These are phyloP conservation scores for Typhlichthys subterraneus DNA, from an alignment of 2,797 vertebrate species.

Conservation along the genomic window DNA sequence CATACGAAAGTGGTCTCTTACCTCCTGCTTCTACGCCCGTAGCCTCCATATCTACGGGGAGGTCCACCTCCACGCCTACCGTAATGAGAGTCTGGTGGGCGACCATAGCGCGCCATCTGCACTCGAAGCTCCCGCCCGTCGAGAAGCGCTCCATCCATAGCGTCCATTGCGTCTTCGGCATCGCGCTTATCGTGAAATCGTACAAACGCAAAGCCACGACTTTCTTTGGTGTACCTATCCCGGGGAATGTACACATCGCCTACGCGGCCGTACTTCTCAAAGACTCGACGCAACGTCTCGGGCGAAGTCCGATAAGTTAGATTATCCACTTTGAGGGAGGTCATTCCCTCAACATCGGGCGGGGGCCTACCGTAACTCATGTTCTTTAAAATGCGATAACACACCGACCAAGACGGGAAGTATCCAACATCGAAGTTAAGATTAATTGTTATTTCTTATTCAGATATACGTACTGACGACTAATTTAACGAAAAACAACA, in stretches of 20 bases:
- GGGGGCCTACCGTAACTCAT: conserved; percentile 97
- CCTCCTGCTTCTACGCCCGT: conserved; percentile 56
- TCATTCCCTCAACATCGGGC: conserved; percentile 96
- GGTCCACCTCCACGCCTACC: conserved; percentile 83
- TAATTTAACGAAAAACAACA: too few species aligned
- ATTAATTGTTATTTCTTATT: fast-evolving
- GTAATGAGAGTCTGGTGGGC: conserved; percentile 91
- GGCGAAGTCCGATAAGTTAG: conserved; percentile 96
- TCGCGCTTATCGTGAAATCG: conserved; percentile 95
- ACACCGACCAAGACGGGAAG: background rate
- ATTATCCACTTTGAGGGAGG: conserved; percentile 96
- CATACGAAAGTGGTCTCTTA: conserved; percentile 4
- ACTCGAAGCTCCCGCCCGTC: conserved; percentile 93
- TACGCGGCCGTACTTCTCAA: conserved; percentile 94
- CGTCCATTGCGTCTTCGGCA: conserved; percentile 96
- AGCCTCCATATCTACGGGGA: conserved; percentile 78
- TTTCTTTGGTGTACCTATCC: conserved; percentile 94
- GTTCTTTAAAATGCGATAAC: conserved; percentile 18
- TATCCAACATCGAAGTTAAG: fast-evolving
- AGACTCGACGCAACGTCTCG: conserved; percentile 91
- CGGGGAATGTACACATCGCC: conserved; percentile 96
- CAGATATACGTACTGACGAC: too few species aligned
- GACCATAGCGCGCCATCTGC: conserved; percentile 95
- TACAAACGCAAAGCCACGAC: conserved; percentile 94
- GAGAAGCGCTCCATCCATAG: conserved; percentile 93